Base-by-base conservation (phyloP, 1,140 invertebrate genomes). In the Scaptodrosophila lebanonensis region DNA sequence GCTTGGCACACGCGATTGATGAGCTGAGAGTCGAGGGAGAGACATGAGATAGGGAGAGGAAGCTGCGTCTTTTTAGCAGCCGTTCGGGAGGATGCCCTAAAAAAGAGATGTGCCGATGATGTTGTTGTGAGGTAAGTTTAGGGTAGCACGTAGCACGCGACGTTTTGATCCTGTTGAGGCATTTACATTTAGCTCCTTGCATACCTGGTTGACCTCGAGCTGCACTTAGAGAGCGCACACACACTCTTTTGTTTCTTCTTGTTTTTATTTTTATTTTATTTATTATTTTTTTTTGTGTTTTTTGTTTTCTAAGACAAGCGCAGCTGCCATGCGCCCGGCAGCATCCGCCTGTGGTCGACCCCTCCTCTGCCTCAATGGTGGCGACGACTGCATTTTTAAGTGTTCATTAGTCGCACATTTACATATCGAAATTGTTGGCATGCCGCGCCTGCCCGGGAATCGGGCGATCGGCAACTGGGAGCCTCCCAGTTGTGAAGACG, bases 331-430 rank as follows among this genome's bases (percentile, higher is more conserved):
- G 63, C 63, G 62, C 44, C 66, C 59, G 66, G 66, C 66, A 58
- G 54, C 67, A 70, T 61, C 64, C 61, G 32, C 18, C 18, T 49
- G 71, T 25, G 22, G n/a, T 25, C 8, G 22, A 8, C 22, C 3
- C 22, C 22, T 25, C 22, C 22, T 8, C 8, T 25, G 22, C 22
- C 22, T 25, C 3, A 25, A n/a, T n/a, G 22, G 22, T 50, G 45
- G 70, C 36, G 18, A 30, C 11, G 56, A 69, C 52, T 52, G 69
- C 75, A 77, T 75, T 66, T 75, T 71, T 66, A 83, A 83, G 76
- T 83, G 77, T 83, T 83, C 76, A 83, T 83, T 83, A 83, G 76
- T 83, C 76, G 76, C 76, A 83, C 76, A 82, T 83, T 83, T 83
- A 83, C 76, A 83, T 83, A 83, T 83, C 66, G 70, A 70, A 82